Evolutionary conservation across 2,797 vertebrate species (phyloP), one percentile per base, ranked within the genome.

Genomic region (Sebastes oblongus): DNA sequence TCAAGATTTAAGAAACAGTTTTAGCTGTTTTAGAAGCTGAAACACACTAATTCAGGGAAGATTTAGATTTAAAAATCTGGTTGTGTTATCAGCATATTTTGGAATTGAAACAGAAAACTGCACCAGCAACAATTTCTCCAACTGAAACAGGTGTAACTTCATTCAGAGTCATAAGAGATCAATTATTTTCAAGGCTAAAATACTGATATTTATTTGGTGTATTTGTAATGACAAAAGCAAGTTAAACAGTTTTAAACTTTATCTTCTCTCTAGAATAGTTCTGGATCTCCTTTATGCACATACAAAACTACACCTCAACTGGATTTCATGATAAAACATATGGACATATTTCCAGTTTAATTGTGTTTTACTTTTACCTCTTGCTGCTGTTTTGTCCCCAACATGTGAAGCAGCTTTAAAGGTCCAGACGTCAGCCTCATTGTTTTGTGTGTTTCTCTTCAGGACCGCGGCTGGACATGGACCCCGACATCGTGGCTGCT

Each of bases 401-500:
- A 3, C 71, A 13, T 13, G 11, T 50, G 16, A 65, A 64, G 71
- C 8, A 52, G 20, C 50, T n/a, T 5, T 55, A 12, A 24, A 25
- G 22, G 8, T 18, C 72, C 27, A 58, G 14, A 5, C 2, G 5
- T 62, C 18, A 20, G 12, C 6, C 1, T 59, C 6, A 11, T 55
- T 16, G 16, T 52, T 24, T 6, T 20, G 12, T 25, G 1, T 62
- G 18, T 52, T 42, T 29, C 66, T n/a, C 34, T 13, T 2, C 89
- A 99, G 98, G 98, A 18, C 98, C 98, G 0, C 94, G 97, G 8
- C 90, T 98, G 61, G 98, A 99, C 93, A 96, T 99, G 96, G 98
- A 99, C 89, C 98, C 98, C 1, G 98, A 99, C 90, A 97, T 99
- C 46, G 96, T 98, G 67, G 98, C 98, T 0, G 98, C 96, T 20